Percentiles rank a stretch among this genome's conserved stretches.
These are phyloP conservation scores for Danionella cerebrum DNA, from an alignment of 2,113 vertebrate species.

Conservation along the genomic window DNA sequence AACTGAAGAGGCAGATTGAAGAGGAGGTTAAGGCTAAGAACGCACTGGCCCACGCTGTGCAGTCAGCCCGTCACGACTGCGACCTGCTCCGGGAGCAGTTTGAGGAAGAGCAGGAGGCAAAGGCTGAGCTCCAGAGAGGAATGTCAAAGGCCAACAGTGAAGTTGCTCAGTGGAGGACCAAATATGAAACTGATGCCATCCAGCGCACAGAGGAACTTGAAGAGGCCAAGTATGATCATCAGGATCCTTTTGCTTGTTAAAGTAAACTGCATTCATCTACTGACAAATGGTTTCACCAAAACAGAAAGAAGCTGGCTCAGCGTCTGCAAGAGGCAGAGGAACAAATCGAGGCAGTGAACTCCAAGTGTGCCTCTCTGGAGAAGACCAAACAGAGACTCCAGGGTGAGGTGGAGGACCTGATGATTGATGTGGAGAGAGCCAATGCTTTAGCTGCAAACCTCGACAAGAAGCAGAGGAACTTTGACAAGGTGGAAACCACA, in stretches of 20 bases:
- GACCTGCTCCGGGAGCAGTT: constrained; percentile 63
- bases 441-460: neutral
- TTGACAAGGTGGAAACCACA: constrained; percentile 15
- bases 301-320: constrained; percentile 4
- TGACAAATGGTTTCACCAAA: no score
- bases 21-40: neutral
- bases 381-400: constrained; percentile 20
- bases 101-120: constrained; percentile 62
- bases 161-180: constrained; percentile 66
- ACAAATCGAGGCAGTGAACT: constrained; percentile 13
- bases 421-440: constrained; percentile 10
- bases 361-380: constrained; percentile 19
- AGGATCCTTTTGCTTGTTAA: no score
- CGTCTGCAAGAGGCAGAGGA: constrained; percentile 10
- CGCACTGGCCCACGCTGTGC: constrained; percentile 9
- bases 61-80: constrained; percentile 55
- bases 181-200: constrained; percentile 65
- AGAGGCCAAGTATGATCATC: constrained; percentile 57
- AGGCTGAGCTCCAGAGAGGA: constrained; percentile 57
- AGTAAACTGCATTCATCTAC: no score
- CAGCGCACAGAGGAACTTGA: constrained; percentile 63
- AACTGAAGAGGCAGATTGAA: neutral
- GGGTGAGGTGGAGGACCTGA: constrained; percentile 11
- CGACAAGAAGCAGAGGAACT: constrained; percentile 12
- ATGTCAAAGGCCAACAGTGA: constrained; percentile 66